Evolutionary conservation across 2,113 vertebrate genomes (phyloP).

Genomic region (Larimichthys polyactis): DNA sequence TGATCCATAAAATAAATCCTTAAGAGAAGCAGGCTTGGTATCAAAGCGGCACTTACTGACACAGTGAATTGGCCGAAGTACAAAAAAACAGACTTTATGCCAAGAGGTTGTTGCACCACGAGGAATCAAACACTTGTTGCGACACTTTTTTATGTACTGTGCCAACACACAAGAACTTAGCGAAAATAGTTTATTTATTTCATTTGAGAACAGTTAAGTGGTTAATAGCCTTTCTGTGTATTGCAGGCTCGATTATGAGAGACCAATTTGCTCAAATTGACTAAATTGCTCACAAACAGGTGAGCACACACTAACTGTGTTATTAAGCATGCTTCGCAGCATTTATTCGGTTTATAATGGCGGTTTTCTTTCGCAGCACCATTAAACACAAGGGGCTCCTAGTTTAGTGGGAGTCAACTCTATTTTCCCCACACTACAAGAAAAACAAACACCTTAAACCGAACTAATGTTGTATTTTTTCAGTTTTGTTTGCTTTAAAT

Average conservation of each 20-base stretch:
- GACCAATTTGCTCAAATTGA: slow-evolving; percentile 35
- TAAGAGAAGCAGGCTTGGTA: slow-evolving; percentile 26
- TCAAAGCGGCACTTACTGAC: slow-evolving; percentile 49
- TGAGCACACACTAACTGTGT: slow-evolving; percentile 16
- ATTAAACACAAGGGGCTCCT: neutral
- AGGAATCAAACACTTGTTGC: slow-evolving; percentile 33
- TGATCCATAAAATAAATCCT: slow-evolving; percentile 56
- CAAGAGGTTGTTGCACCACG: slow-evolving; percentile 1
- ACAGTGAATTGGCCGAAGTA: slow-evolving; percentile 29
- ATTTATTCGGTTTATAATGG: neutral
- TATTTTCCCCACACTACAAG: neutral
- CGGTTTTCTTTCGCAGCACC: slow-evolving; percentile 8
- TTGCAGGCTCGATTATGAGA: slow-evolving; percentile 30
- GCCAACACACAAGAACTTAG: neutral
- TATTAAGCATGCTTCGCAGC: slow-evolving; percentile 29
- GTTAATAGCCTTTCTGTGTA: slow-evolving; percentile 33
- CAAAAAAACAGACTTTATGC: slow-evolving; percentile 23
- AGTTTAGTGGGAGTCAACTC: neutral
- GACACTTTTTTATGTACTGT: neutral
- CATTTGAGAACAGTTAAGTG: slow-evolving; percentile 26
- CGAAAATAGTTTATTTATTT: slow-evolving; percentile 6
- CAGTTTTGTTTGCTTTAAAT: neutral
- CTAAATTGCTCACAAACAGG: slow-evolving; percentile 45
- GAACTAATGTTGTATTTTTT: too few relatives aligned
- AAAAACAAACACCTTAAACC: too few relatives aligned